Percentiles rank a stretch among this genome's conserved stretches.
These are phyloP conservation scores for Cyprinodon brontotheroides DNA, from an alignment of 2,113 vertebrate species.

Conservation along the genomic window DNA sequence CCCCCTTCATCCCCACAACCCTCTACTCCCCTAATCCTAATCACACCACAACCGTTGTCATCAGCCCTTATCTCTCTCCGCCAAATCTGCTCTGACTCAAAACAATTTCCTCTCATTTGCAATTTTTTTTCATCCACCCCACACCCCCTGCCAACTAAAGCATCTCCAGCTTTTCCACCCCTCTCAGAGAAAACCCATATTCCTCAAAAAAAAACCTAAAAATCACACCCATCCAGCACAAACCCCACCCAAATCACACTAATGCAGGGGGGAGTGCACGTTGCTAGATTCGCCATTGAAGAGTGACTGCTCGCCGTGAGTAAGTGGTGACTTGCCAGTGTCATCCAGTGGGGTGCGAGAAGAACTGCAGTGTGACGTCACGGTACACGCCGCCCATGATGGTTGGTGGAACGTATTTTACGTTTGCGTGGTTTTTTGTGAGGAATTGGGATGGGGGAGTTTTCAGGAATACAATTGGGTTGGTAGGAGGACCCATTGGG, in stretches of 20 bases:
- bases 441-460: slow-evolving; percentile 57
- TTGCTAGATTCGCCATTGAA: slow-evolving; percentile 56
- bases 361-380: slow-evolving; percentile 78
- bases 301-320: slow-evolving; percentile 64
- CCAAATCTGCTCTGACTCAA: slow-evolving; percentile 79
- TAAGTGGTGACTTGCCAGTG: slow-evolving; percentile 66
- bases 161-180: slow-evolving; percentile 62
- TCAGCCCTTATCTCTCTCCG: slow-evolving; percentile 76
- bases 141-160: slow-evolving; percentile 51
- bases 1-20: slow-evolving; percentile 23
- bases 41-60: slow-evolving; percentile 73
- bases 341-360: slow-evolving; percentile 71
- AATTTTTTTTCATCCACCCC: slow-evolving; percentile 47
- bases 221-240: slow-evolving; percentile 45
- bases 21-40: slow-evolving; percentile 70
- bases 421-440: slow-evolving; percentile 57
- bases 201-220: slow-evolving; percentile 46
- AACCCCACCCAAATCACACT: slow-evolving; percentile 62
- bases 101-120: slow-evolving; percentile 80
- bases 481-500: slow-evolving; percentile 64
- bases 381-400: slow-evolving; percentile 44
- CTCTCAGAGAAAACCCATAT: slow-evolving; percentile 57
- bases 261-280: slow-evolving; percentile 51
- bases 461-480: slow-evolving; percentile 62
- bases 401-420: slow-evolving; percentile 69